Evolutionary conservation across 2,888 invertebrate species (phyloP).

Genomic region (Terebella lapidaria): DNA sequence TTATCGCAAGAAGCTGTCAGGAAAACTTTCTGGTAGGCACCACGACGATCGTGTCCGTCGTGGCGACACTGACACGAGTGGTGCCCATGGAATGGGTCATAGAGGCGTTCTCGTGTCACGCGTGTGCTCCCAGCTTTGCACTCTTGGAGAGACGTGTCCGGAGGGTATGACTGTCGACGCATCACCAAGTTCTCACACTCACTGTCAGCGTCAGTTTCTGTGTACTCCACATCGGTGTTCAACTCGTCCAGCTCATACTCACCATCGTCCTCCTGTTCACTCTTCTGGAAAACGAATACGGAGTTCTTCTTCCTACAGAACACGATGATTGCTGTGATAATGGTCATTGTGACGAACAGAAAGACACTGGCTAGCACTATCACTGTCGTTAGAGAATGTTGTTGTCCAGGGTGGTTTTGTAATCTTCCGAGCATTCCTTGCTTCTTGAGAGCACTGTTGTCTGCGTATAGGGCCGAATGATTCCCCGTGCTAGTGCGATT

Average conservation of each 20-base stretch:
- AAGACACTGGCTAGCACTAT: slow-evolving; percentile 40
- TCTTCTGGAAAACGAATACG: slow-evolving; percentile 41
- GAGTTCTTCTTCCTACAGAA: slow-evolving; percentile 49
- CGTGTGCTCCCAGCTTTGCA: background rate
- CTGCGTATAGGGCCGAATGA: background rate
- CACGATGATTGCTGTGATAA: slow-evolving; percentile 38
- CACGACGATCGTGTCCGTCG: background rate
- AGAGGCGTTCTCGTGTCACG: background rate
- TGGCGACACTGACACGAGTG: background rate
- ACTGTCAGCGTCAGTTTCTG: slow-evolving; percentile 2
- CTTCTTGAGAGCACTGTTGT: background rate
- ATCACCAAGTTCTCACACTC: background rate
- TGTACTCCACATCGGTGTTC: slow-evolving; percentile 1
- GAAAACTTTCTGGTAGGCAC: background rate
- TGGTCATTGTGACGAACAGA: slow-evolving; percentile 36
- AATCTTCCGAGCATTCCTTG: background rate
- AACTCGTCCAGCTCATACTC: slow-evolving; percentile 34
- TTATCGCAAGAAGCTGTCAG: background rate
- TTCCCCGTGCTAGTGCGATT: background rate
- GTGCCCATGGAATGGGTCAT: background rate
- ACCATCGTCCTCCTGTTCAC: slow-evolving; percentile 36
- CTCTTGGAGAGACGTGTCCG: background rate
- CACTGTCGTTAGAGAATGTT: slow-evolving; percentile 28
- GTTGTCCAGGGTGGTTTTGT: background rate
- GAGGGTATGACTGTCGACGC: background rate